phyloP scores from a whole-genome alignment of 2,797 vertebrate genomes.

The Synanceia verrucosa region DNA sequence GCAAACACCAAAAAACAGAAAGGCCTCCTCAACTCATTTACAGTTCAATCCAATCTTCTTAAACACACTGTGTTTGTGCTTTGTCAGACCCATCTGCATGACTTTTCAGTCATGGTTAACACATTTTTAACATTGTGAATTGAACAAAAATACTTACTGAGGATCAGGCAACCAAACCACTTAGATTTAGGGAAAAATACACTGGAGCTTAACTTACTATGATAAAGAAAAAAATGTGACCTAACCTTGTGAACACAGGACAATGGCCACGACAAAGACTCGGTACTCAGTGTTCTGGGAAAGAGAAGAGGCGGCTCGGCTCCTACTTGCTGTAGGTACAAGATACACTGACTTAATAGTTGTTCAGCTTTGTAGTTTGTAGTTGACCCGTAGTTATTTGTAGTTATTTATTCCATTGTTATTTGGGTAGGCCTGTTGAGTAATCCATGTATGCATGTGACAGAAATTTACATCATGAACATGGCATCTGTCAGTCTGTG shows the following conservation, averaged over 20 bases:
- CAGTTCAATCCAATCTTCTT: background rate
- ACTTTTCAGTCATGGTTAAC: no score
- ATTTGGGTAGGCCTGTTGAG: background rate
- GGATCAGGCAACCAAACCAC: no score
- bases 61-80: constrained; percentile 21
- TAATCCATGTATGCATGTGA: background rate
- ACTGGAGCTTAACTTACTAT: no score
- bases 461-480: constrained; percentile 33
- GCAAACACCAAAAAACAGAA: background rate
- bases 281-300: no score
- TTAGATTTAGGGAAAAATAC: no score
- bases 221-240: no score
- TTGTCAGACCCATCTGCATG: no score
- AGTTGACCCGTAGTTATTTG: no score
- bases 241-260: no score
- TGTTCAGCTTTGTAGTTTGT: background rate
- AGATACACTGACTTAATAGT: background rate
- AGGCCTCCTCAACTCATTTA: background rate
- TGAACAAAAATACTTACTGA: no score
- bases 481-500: constrained; percentile 40
- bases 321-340: background rate
- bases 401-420: background rate
- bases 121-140: no score
- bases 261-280: background rate
- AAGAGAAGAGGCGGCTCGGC: no score